Evolutionary conservation across 2,113 vertebrate species (phyloP).

Genomic region (Melanerpes formicivorus): DNA sequence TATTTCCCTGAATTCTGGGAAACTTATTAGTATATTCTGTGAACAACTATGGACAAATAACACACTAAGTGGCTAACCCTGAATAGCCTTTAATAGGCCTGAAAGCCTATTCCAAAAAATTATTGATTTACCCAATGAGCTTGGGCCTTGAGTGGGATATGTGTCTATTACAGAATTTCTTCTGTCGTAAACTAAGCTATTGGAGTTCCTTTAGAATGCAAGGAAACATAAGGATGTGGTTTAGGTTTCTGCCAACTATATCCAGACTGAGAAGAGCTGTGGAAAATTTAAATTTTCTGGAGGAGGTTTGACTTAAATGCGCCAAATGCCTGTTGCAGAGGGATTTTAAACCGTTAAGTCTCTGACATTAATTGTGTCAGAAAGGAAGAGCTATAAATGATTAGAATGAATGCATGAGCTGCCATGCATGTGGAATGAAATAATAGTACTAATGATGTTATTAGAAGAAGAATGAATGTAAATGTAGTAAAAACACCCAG

Average conservation of each 20-base stretch:
- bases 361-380: constrained; percentile 2
- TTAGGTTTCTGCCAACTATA: neutral
- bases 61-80: neutral
- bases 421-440: neutral
- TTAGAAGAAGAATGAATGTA: constrained; percentile 4
- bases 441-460: constrained; percentile 12
- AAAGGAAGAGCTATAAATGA: constrained; percentile 17
- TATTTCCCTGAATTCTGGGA: neutral
- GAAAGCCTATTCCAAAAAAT: neutral
- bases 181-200: neutral
- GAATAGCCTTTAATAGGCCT: neutral
- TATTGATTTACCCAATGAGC: neutral
- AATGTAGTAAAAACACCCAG: neutral
- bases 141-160: neutral
- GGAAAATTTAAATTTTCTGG: constrained; percentile 57
- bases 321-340: constrained; percentile 14
- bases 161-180: neutral
- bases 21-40: neutral
- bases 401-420: neutral
- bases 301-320: constrained; percentile 24
- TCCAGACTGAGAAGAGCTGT: constrained; percentile 11
- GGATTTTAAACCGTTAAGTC: neutral
- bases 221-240: neutral
- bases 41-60: neutral
- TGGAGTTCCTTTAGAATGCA: neutral